A percentile compares a stretch with the other conserved stretches of the same genome.
These are phyloP conservation scores for Laupala kohalensis DNA, from an alignment of 1,140 invertebrate species.

Conservation along the genomic window DNA sequence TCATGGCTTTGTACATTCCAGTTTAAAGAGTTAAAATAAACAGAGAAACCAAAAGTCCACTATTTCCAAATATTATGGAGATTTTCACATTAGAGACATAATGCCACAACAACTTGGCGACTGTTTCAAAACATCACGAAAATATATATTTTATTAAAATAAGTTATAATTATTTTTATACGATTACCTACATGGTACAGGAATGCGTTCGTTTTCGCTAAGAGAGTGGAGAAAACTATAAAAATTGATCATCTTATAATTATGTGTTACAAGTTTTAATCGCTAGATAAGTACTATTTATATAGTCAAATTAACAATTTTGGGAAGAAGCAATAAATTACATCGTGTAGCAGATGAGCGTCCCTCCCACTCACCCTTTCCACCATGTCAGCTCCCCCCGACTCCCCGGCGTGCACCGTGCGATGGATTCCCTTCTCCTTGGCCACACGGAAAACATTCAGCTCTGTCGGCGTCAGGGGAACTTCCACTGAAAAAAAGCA, in stretches of 20 bases:
- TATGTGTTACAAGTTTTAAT: neutral
- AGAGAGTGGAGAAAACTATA: no score
- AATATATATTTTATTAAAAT: no score
- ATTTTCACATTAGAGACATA: no score
- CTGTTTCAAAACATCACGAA: no score
- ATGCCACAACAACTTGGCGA: no score
- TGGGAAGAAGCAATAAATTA: neutral
- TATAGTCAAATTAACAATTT: neutral
- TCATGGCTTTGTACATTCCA: no score
- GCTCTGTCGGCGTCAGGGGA: slow-evolving; percentile 20
- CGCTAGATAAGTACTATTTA: neutral
- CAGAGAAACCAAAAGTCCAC: no score
- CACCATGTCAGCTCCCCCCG: slow-evolving; percentile 31
- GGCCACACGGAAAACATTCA: slow-evolving; percentile 28
- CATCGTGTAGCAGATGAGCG: neutral
- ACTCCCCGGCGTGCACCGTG: slow-evolving; percentile 46
- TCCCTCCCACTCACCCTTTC: slow-evolving; percentile 22
- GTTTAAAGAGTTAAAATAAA: no score
- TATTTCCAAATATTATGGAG: no score
- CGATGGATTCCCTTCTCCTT: slow-evolving; percentile 32
- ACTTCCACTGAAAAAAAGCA: slow-evolving; percentile 17
- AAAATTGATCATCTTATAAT: no score
- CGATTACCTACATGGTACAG: neutral
- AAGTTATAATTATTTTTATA: no score
- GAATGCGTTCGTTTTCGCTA: no score